These are phyloP conservation scores for Mythimna impura DNA, from an alignment of 2,888 invertebrate genomes.

Conservation along the genomic window DNA sequence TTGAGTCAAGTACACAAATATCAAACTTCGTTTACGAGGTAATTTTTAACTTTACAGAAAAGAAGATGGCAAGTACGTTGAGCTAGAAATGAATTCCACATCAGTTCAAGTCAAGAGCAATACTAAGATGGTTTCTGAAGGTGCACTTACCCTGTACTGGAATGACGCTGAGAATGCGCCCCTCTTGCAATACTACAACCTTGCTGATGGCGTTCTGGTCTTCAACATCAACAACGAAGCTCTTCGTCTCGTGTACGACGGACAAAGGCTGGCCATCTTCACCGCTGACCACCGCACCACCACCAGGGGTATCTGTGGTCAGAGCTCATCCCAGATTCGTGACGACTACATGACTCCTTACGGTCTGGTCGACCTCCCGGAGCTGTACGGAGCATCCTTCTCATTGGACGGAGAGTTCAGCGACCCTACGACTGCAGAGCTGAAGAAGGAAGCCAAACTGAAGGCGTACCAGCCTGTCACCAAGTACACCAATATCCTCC, in stretches of 20 bases:
- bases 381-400: conserved; percentile 90
- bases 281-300: conserved; percentile 86
- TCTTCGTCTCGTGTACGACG: conserved; percentile 90
- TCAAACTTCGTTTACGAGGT: neutral
- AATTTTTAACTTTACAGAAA: conserved; percentile 68
- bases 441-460: conserved; percentile 81
- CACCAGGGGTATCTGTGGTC: conserved; percentile 92
- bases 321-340: conserved; percentile 89
- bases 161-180: conserved; percentile 80
- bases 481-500: conserved; percentile 74
- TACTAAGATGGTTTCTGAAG: conserved; percentile 78
- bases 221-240: conserved; percentile 71
- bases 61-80: conserved; percentile 76
- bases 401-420: conserved; percentile 87
- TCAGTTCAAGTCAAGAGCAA: conserved; percentile 83
- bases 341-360: conserved; percentile 91
- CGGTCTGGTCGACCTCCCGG: conserved; percentile 88
- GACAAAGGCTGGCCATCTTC: conserved; percentile 86
- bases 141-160: conserved; percentile 80
- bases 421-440: conserved; percentile 82
- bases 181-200: conserved; percentile 82
- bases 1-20: too few relatives aligned
- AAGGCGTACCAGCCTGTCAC: conserved; percentile 79
- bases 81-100: conserved; percentile 79
- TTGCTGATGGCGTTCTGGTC: conserved; percentile 76